Evolutionary conservation across 2,797 vertebrate genomes (phyloP), one percentile per base, ranked within the genome.

Genomic region (Hemibagrus guttatus): DNA sequence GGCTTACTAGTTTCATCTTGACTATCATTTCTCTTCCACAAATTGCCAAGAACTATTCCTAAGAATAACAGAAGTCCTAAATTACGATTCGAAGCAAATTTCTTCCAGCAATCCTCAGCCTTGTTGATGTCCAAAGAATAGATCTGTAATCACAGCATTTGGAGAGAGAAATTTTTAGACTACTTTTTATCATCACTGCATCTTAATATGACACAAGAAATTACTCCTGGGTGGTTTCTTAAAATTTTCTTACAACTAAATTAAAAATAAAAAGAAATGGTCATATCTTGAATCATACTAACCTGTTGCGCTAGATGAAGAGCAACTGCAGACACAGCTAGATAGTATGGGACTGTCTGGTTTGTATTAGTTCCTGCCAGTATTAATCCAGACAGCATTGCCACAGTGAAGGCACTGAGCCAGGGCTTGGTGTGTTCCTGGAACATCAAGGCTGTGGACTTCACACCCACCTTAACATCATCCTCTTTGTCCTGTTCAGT

Each of bases 31-130:
- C 95, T 94, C 84, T 98, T 99, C 95, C 96, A 96, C 49, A 99
- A 92, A 91, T 98, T 99, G 14, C 98, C 97, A 26, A 95, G 89
- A 58, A 98, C 91, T 89, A 99, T 97, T 61, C 98, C 98, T 84
- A 94, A 81, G 87, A 99, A 97, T 71, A 99, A 87, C 61, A 99
- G 89, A 72, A 98, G 90, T 88, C 98, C 98, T 26, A 98, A 74
- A 85, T 96, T 97, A 91, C 96, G 96, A 93, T 98, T 99, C 3
- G 98, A 98, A 72, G 93, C 92, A 90, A 99, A 99, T 87, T 97
- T 98, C 90, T 96, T 95, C 98, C 98, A 99, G 90, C 98, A 99
- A 90, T 99, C 97, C 87, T 97, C 97, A 16, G 97, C 95, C 87
- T 94, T 96, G 91, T 97, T 95, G 85, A 97, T 97, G 91, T 99